Base-by-base conservation (phyloP, 2,797 vertebrate genomes). In the Anguilla marmorata region DNA sequence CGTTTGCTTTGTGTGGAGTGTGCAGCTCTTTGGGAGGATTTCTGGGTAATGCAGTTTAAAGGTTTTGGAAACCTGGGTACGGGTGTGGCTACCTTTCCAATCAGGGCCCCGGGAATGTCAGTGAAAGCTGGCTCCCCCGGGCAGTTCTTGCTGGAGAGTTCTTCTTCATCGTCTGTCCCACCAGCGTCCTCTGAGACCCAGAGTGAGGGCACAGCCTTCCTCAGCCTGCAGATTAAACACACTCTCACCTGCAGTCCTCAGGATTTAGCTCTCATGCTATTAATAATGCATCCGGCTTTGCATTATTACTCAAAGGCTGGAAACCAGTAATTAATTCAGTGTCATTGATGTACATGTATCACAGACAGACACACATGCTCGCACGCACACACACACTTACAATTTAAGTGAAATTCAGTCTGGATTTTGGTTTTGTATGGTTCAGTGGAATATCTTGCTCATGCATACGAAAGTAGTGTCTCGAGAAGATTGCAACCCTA, bases 91-190 rank as follows among this genome's bases (percentile, higher is more conserved):
- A 74, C 74, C 83, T 69, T 74, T 88, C 8, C 52, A 27, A 86
- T 41, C 79, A 45, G 9, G n/a, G 48, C 91, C 92, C 91, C 90
- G 92, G 91, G 93, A 93, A 92, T 90, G 88, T 91, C 92, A 92
- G 94, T 94, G 92, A 95, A 94, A 93, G 93, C 93, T 91, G 90
- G 92, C 93, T 93, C 8, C 88, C 90, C 91, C 0, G 76, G 16
- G 63, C 58, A 52, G 66, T 85, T 76, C 11, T 54, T 48, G 92
- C 91, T 93, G 91, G 90, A 90, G 93, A 93, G 89, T 87, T 91
- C 89, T 88, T 91, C 92, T 86, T 85, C 89, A 92, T 91, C 91
- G 82, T 60, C 74, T 90, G 76, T 91, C 91, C 88, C 87, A 88
- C 86, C 88, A 89, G 84, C 90, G 88, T 92, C 91, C 14, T 58